Percentiles rank a stretch among this genome's conserved stretches.
These are phyloP conservation scores for Dynastes maya DNA, from an alignment of 2,888 invertebrate genomes.

Conservation along the genomic window DNA sequence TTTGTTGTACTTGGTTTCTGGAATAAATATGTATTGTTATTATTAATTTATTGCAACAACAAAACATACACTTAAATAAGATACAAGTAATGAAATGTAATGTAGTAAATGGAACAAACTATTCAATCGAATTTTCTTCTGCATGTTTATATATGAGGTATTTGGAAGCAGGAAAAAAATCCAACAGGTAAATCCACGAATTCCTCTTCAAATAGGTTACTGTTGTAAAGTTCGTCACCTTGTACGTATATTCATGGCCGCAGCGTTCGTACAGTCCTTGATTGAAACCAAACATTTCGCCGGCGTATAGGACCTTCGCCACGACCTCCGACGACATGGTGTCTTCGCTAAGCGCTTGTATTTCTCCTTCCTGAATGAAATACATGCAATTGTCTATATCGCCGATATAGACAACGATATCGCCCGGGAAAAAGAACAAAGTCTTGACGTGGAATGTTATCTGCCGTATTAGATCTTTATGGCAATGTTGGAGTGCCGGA, in stretches of 20 bases:
- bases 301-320: constrained; percentile 47
- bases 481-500: constrained; percentile 56
- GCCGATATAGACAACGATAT: constrained; percentile 57
- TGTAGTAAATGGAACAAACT: background rate
- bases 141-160: constrained; percentile 25
- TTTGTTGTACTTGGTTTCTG: no score
- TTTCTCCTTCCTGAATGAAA: constrained; percentile 60
- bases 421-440: constrained; percentile 57
- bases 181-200: constrained; percentile 49
- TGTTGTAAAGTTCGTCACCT: constrained; percentile 54
- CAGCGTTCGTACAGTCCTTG: constrained; percentile 55
- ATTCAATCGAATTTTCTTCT: constrained; percentile 4
- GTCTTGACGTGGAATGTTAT: constrained; percentile 57
- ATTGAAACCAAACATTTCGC: constrained; percentile 57
- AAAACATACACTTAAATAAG: no score
- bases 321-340: constrained; percentile 55
- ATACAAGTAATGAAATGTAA: no score
- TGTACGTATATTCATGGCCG: constrained; percentile 59
- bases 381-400: constrained; percentile 61
- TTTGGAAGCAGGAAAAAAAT: constrained; percentile 51
- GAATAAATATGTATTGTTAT: no score
- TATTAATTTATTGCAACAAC: no score
- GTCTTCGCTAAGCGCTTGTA: constrained; percentile 57
- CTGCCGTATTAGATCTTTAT: constrained; percentile 60
- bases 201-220: constrained; percentile 39